These are phyloP conservation scores for Drosophila guanche DNA, from an alignment of 1,140 invertebrate genomes.

Conservation along the genomic window DNA sequence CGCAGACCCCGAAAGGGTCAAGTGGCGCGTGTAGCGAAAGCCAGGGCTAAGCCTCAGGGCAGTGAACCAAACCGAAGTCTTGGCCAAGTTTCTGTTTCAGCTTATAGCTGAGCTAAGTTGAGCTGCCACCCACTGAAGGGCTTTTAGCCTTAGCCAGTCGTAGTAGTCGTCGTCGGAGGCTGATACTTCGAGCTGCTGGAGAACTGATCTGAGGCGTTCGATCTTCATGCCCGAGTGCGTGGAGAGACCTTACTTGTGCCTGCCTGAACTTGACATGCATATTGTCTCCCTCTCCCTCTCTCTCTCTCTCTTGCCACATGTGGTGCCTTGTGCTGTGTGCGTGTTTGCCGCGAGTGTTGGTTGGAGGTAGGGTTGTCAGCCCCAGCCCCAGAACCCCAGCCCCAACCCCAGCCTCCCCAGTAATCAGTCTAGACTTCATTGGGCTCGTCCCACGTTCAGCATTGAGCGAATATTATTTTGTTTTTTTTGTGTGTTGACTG, in stretches of 20 bases:
- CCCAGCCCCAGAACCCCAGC: slow-evolving; percentile 34
- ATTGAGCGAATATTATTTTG: slow-evolving; percentile 45
- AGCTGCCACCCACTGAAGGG: slow-evolving; percentile 32
- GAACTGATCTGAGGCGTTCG: slow-evolving; percentile 52
- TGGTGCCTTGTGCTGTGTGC: slow-evolving; percentile 22
- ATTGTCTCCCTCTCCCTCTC: slow-evolving; percentile 13
- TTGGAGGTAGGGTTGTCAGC: slow-evolving; percentile 49
- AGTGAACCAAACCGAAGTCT: slow-evolving; percentile 14
- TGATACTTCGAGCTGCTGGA: not conserved
- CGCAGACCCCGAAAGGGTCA: slow-evolving; percentile 64
- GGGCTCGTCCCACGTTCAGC: slow-evolving; percentile 64
- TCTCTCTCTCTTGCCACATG: slow-evolving; percentile 1
- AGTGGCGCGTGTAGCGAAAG: slow-evolving; percentile 77
- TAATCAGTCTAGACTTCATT: slow-evolving; percentile 72
- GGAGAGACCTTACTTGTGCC: slow-evolving; percentile 58
- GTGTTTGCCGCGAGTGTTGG: slow-evolving; percentile 39
- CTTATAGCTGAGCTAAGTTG: slow-evolving; percentile 2
- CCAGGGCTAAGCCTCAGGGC: slow-evolving; percentile 49
- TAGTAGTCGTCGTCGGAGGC: no score
- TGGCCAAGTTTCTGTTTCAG: slow-evolving; percentile 1
- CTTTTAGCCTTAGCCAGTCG: not conserved
- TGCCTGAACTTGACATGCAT: slow-evolving; percentile 75
- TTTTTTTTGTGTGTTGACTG: not conserved
- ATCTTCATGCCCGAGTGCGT: slow-evolving; percentile 74
- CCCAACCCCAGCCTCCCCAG: slow-evolving; percentile 40